Evolutionary conservation across 2,113 vertebrate genomes (phyloP).

Genomic region (Pituophis catenifer): DNA sequence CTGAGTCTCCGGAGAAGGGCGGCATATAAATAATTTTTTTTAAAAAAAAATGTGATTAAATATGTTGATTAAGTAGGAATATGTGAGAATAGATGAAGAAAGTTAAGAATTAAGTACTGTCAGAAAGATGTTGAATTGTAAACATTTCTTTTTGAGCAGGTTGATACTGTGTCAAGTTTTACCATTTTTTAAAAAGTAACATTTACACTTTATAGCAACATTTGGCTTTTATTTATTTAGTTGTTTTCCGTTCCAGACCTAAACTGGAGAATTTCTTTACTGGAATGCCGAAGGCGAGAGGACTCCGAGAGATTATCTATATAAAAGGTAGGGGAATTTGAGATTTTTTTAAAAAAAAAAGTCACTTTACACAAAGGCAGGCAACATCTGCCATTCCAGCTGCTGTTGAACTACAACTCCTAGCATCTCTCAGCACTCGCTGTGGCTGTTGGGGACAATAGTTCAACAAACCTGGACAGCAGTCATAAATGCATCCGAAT

Average conservation of each 20-base stretch:
- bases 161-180: neutral
- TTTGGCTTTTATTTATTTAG: neutral
- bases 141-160: neutral
- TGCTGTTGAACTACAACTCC: neutral
- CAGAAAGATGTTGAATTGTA: no score
- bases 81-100: no score
- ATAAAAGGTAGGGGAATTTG: slow-evolving; percentile 44
- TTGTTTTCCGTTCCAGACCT: neutral
- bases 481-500: neutral
- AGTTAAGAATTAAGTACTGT: no score
- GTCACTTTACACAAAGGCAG: slow-evolving; percentile 55
- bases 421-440: neutral
- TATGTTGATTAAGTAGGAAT: no score
- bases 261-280: neutral
- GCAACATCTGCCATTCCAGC: neutral
- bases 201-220: neutral
- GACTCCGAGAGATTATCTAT: slow-evolving; percentile 38
- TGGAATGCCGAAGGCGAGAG: slow-evolving; percentile 30
- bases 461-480: neutral
- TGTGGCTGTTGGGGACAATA: neutral
- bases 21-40: no score
- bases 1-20: no score
- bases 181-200: neutral
- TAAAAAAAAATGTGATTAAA: no score
- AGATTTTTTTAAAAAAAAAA: slow-evolving; percentile 60